These are phyloP conservation scores for Acronicta psi DNA, from an alignment of 2,888 invertebrate genomes.

Conservation along the genomic window DNA sequence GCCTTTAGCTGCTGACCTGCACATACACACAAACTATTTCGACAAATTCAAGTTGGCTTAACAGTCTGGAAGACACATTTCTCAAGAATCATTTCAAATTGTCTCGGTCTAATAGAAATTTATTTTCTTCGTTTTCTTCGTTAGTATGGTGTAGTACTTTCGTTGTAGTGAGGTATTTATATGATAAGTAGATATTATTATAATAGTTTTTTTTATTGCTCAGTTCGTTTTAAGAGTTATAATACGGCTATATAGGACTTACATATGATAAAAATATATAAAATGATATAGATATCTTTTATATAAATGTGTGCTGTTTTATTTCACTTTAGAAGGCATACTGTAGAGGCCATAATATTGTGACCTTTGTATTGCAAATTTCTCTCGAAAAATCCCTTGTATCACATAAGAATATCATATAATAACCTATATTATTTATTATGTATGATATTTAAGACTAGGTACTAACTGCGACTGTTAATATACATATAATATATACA, in stretches of 20 bases:
- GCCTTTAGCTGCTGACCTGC: no score
- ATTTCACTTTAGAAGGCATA: background rate
- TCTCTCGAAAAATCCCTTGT: background rate
- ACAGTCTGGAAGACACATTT: no score
- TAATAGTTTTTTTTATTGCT: background rate
- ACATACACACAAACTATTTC: no score
- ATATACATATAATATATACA: no score
- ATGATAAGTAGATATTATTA: background rate
- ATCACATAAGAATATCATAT: background rate
- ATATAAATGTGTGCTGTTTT: background rate
- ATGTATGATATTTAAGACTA: constrained; percentile 1
- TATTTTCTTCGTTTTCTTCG: no score
- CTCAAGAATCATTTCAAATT: no score
- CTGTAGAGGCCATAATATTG: background rate
- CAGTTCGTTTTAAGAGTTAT: background rate
- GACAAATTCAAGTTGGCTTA: no score
- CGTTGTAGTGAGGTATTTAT: background rate
- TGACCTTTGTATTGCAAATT: constrained; percentile 1
- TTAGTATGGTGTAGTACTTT: background rate
- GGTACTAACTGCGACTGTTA: background rate
- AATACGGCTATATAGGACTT: background rate
- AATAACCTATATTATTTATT: constrained; percentile 1
- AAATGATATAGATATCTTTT: background rate
- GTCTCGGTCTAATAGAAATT: background rate
- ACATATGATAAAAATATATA: background rate